phyloP scores from a whole-genome alignment of 37 sponge, comb jelly and placozoan species.

The Halichondria panicea region DNA sequence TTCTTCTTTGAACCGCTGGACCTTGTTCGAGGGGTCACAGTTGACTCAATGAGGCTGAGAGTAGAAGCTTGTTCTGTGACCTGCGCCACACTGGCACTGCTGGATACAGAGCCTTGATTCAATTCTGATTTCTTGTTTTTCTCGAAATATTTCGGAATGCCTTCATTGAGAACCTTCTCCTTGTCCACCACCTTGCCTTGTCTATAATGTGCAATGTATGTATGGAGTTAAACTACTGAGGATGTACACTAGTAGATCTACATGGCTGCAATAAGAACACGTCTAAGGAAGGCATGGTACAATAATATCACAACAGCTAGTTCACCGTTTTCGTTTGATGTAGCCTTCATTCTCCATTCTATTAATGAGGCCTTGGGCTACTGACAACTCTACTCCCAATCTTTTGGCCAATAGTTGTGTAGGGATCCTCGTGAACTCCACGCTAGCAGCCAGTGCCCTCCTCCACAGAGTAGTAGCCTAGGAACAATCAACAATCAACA shows the following conservation, averaged over 20 bases:
- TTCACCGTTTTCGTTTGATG: constrained; percentile 46
- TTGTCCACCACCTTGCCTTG: constrained; percentile 49
- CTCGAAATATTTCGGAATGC: constrained; percentile 47
- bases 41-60: background rate
- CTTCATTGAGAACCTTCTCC: constrained; percentile 33
- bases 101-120: background rate
- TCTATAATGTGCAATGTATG: constrained; percentile 1
- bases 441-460: constrained; percentile 64
- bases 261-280: background rate
- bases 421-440: constrained; percentile 40
- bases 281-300: too few species aligned
- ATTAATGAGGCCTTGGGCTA: constrained; percentile 74
- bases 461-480: constrained; percentile 84
- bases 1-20: too few species aligned
- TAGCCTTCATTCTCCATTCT: constrained; percentile 81
- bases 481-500: background rate
- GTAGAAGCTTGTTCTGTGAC: background rate
- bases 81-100: background rate
- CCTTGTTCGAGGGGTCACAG: too few species aligned
- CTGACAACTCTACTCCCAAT: constrained; percentile 56
- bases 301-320: background rate
- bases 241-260: background rate
- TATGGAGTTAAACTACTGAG: background rate
- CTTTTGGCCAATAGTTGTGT: constrained; percentile 49
- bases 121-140: background rate